Base-by-base conservation (phyloP, 2,797 vertebrate genomes). In the Xenentodon cancila region DNA sequence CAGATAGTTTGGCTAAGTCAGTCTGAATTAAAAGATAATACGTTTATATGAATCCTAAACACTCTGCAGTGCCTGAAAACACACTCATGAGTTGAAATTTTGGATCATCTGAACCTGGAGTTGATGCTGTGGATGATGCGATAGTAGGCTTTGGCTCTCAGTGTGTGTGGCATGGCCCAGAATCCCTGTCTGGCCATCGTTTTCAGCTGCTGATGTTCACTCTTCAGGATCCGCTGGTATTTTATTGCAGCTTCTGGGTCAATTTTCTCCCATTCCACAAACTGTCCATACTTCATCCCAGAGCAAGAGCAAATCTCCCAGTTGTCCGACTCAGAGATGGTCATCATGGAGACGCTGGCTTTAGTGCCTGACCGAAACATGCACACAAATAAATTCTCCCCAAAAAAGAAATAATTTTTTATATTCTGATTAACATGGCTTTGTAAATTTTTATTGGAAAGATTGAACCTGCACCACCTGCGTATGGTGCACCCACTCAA, bases 211-310 rank as follows among this genome's bases (percentile, higher is more conserved):
- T 91, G 89, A 0, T 66, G 82, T 19, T 88, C 69, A 17, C 92
- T 88, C 46, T 63, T 60, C 45, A 95, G 80, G 21, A 93, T 81
- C 64, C 89, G 84, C 58, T 25, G 73, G 34, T 92, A 90, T 20
- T 78, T 68, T 1, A 18, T 2, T 2, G 85, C 85, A 0, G 84
- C 75, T 64, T 91, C 74, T 0, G 90, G 90, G 59, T 90, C 90
- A 19, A 95, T 94, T 71, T 88, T 94, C 81, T 94, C 94, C 94
- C 94, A 95, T 57, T 97, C 94, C 73, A 96, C 95, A 52, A 95
- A 96, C 71, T 92, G 92, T 1, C 94, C 93, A 0, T 92, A 91
- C 78, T 93, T 93, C 88, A 88, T 89, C 5, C 91, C 88, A 0
- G 92, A 85, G 21, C 73, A 81, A 7, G 88, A 80, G 5, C 84